A percentile compares a stretch with the other conserved stretches of the same genome.
Conservation (phyloP, 2,113 vertebrate species). For the Beaufortia kweichowensis region DNA sequence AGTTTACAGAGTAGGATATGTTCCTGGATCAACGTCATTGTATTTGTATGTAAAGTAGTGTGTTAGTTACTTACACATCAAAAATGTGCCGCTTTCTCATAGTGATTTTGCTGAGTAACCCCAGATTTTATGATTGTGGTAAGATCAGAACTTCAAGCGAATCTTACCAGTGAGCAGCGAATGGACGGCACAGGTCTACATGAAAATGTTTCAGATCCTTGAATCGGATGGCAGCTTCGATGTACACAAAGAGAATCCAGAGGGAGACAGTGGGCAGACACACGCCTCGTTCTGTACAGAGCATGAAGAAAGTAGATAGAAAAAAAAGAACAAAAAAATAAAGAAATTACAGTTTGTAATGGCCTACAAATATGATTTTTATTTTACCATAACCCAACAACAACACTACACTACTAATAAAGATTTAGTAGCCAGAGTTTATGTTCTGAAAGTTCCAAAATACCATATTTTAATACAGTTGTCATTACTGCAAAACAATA, state of each 20-base stretch:
- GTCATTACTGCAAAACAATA: too few species aligned
- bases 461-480: too few species aligned
- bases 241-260: constrained; percentile 99
- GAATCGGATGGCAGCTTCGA: constrained; percentile 99
- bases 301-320: constrained; percentile 28
- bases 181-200: constrained; percentile 96
- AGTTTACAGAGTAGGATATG: too few species aligned
- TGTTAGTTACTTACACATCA: too few species aligned
- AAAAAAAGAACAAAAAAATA: neutral
- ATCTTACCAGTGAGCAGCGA: constrained; percentile 93
- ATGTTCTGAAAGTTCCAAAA: too few species aligned
- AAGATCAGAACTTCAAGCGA: neutral
- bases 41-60: too few species aligned
- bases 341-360: neutral
- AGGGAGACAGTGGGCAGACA: constrained; percentile 98
- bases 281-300: constrained; percentile 87
- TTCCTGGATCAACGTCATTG: too few species aligned
- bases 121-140: too few species aligned
- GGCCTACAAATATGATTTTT: neutral
- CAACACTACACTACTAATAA: neutral
- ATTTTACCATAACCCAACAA: neutral
- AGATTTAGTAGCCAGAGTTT: neutral
- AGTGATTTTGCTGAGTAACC: too few species aligned
- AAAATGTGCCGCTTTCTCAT: too few species aligned
- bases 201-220: constrained; percentile 99